Conservation (phyloP, 2,797 vertebrate genomes). For the Falco novaeseelandiae region DNA sequence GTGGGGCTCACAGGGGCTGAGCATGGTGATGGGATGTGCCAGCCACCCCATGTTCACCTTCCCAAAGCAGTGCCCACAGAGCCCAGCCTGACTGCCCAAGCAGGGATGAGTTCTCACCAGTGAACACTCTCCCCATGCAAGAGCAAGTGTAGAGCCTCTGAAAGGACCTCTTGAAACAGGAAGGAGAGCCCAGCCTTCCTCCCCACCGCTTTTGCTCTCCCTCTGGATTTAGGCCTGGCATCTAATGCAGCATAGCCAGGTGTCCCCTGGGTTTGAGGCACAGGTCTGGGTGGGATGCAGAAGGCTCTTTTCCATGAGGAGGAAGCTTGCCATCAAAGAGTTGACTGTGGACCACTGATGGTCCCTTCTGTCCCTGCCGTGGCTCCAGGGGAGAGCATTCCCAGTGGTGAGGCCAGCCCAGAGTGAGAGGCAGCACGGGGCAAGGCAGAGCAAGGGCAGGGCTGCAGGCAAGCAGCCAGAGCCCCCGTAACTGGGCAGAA, state of each 20-base stretch:
- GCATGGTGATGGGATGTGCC: neutral
- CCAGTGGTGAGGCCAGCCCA: rapidly evolving
- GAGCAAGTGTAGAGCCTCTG: neutral
- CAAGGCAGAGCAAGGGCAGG: neutral
- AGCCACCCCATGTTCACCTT: rapidly evolving
- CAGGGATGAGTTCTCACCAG: neutral
- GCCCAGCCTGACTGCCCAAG: rapidly evolving
- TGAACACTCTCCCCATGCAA: neutral
- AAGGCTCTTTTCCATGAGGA: neutral
- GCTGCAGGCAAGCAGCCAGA: neutral
- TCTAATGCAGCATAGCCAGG: neutral
- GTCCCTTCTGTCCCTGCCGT: neutral
- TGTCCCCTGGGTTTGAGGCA: neutral
- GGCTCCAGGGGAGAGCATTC: neutral
- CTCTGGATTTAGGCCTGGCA: neutral
- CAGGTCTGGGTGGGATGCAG: neutral
- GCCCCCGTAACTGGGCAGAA: neutral
- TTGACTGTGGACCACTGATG: neutral
- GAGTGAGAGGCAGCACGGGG: rapidly evolving
- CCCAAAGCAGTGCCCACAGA: neutral
- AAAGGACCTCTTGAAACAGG: neutral
- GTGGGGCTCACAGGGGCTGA: neutral
- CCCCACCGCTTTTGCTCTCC: neutral
- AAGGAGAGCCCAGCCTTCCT: neutral
- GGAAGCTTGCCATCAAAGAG: neutral